Conservation (phyloP, 2,888 invertebrate species). For the Cyclophora albipunctata region DNA sequence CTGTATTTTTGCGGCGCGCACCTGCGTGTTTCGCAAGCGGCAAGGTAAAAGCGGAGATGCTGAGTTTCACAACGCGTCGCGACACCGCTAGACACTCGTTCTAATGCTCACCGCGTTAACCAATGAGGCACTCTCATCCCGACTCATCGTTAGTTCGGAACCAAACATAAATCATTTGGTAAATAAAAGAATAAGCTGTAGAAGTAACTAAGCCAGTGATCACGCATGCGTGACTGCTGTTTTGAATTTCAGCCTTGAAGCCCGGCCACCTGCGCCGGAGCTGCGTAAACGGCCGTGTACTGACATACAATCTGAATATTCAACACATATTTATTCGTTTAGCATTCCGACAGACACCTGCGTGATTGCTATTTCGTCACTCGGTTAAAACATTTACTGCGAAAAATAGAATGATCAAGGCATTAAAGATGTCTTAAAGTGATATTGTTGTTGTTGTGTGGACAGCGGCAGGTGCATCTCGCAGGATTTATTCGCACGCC, state of each 20-base stretch:
- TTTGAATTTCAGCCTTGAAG: conserved; percentile 77
- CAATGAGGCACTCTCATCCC: conserved; percentile 1
- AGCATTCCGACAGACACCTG: conserved; percentile 67
- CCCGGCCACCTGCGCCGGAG: conserved; percentile 78
- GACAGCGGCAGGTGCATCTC: conserved; percentile 62
- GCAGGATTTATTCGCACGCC: conserved; percentile 68
- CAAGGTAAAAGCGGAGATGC: conserved; percentile 73
- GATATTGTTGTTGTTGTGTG: conserved; percentile 22
- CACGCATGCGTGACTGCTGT: conserved; percentile 73
- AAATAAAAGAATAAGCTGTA: conserved; percentile 9
- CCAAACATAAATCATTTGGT: background rate
- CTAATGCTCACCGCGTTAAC: conserved; percentile 16
- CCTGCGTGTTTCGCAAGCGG: conserved; percentile 77
- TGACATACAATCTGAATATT: conserved; percentile 73
- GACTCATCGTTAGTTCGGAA: no score
- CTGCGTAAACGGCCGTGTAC: conserved; percentile 76
- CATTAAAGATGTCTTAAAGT: conserved; percentile 13
- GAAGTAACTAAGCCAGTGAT: conserved; percentile 54
- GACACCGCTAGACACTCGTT: conserved; percentile 27
- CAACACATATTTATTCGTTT: conserved; percentile 69
- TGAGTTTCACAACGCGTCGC: conserved; percentile 64
- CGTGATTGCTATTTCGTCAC: conserved; percentile 52
- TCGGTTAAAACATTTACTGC: conserved; percentile 6
- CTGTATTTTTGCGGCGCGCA: conserved; percentile 71
- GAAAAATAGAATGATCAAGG: conserved; percentile 8